Base-by-base conservation (phyloP, 2,888 invertebrate genomes). In the Cataglyphis rosenhaueri region DNA sequence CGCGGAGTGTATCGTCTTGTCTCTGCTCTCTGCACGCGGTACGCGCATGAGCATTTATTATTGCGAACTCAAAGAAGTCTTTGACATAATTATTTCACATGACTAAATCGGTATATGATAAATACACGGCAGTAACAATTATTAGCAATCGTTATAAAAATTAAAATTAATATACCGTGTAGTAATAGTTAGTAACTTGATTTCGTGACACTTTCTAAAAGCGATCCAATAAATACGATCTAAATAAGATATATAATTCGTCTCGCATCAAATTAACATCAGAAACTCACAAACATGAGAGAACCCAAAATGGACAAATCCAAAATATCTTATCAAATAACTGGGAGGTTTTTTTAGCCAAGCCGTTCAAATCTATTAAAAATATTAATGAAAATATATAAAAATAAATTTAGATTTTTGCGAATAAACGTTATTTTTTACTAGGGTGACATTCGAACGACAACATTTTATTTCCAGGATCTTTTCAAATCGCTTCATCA, bases 21-120 rank as follows among this genome's bases (percentile, higher is more conserved):
- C 68, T 82, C 74, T 64, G 12, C 21, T 64, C n/a, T 64, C 8
- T 52, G 18, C 18, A 52, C 8, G 35, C 68, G 64, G 38, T 21
- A 21, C 2, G 21, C 44, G 15, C 15, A n/a, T 3, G 48, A 25
- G 2, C 32, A 29, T 66, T 64, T 57, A 68, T 75, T 57, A 32
- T 6, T n/a, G 48, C 52, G 6, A 41, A 21, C 10, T 15, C 6
- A 70, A 59, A 18, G 61, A 57, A 41, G 25, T 21, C 9, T 38
- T 55, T 29, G n/a, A n/a, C n/a, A 3, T n/a, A 55, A 76, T 76
- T 66, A 76, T 55, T 66, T 66, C 32, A 35, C 18, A 55, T n/a
- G 35, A 48, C 32, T 75, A 35, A 64, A 62, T 64, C 57, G 25
- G 38, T 64, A 59, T 61, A 38, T 59, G 32, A 62, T 62, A 32